Evolutionary conservation across 2,113 vertebrate genomes (phyloP), one percentile per base, ranked within the genome.

Genomic region (Himantopus leucocephalus): DNA sequence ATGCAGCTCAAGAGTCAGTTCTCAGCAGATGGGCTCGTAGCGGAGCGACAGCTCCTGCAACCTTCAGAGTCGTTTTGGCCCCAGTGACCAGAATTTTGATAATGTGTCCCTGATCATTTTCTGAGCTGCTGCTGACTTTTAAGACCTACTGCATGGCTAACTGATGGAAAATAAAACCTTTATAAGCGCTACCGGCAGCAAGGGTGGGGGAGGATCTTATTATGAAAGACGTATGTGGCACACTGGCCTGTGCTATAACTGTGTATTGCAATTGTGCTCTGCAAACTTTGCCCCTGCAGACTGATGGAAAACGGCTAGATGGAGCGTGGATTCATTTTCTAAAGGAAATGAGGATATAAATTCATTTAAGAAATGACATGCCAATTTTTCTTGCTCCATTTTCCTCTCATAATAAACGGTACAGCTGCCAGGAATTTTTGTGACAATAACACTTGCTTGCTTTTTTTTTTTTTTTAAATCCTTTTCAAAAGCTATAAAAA

Each of bases 291-390:
- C 92, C 95, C 93, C 94, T 92, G 94, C 90, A 96, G 88, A 95
- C 6, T 77, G 90, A 83, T 92, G 88, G 96, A 95, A 97, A 96
- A 94, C 37, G 68, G 90, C 72, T 93, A 88, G 91, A 92, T 96
- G 93, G 94, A 97, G 88, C 93, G 90, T 59, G 59, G 96, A 91
- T 96, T 94, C 90, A 94, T 96, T 97, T 96, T 96, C 94, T 93
- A 81, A 96, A 95, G 96, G 95, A 97, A 97, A 97, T 97, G 95
- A 96, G 93, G 88, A 94, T 95, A 96, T 95, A 97, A 97, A 97
- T 97, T 97, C 90, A 96, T 97, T 97, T 97, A 93, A 95, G 90
- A 95, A 97, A 96, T 94, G 92, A 96, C 96, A 96, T 84, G 93
- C 94, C 97, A 96, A 94, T 96, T 97, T 96, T 92, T 97, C 96